These are phyloP conservation scores for Asobara japonica DNA, from an alignment of 1,140 invertebrate species.

Conservation along the genomic window DNA sequence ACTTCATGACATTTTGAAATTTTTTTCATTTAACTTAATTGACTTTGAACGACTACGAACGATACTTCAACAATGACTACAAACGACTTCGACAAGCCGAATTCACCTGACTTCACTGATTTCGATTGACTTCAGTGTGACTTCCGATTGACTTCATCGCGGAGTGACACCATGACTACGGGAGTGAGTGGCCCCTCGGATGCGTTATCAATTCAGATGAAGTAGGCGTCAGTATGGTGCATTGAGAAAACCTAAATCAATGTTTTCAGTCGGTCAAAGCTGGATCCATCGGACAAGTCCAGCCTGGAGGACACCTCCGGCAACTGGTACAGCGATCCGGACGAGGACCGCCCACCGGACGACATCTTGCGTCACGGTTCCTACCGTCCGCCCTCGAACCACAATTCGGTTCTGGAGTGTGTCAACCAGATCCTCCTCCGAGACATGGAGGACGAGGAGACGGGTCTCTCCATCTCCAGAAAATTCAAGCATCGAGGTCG, in stretches of 20 bases:
- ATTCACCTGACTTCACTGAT: too few relatives aligned
- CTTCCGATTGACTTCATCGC: too few relatives aligned
- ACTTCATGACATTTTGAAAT: conserved; percentile 19
- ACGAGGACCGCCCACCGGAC: conserved; percentile 73
- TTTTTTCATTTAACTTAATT: too few relatives aligned
- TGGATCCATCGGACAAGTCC: conserved; percentile 69
- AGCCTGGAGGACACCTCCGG: conserved; percentile 69
- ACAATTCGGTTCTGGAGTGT: conserved; percentile 80
- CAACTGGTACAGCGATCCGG: conserved; percentile 79
- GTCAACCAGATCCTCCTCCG: conserved; percentile 79
- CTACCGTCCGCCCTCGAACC: conserved; percentile 66
- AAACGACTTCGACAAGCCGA: too few relatives aligned
- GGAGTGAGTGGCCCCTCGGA: too few relatives aligned
- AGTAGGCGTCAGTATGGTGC: too few relatives aligned
- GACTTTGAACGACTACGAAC: too few relatives aligned
- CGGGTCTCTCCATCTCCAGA: conserved; percentile 52
- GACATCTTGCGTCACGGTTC: conserved; percentile 59
- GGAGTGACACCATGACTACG: too few relatives aligned
- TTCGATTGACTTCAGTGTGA: too few relatives aligned
- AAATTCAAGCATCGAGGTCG: conserved; percentile 61
- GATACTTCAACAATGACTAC: too few relatives aligned
- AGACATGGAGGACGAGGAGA: conserved; percentile 67
- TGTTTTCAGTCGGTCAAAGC: conserved; percentile 57
- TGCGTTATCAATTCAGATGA: too few relatives aligned
- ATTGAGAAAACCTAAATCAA: too few relatives aligned